Conservation (phyloP, 2,113 vertebrate genomes). For the Procapra przewalskii region DNA sequence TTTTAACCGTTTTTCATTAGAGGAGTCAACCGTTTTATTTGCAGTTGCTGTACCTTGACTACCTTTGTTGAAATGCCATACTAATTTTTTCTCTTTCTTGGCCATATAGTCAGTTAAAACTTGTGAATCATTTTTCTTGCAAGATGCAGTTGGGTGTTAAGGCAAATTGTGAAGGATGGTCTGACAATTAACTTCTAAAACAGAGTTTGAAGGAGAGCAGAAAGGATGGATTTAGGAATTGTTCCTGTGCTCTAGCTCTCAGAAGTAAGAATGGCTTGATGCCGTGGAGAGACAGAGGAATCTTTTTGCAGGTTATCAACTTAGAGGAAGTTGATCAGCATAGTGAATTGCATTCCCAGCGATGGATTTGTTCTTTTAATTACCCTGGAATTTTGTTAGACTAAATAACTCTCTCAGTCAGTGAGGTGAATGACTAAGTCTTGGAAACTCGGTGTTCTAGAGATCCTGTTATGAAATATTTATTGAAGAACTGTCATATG, state of each 20-base stretch:
- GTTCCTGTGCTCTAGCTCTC: background rate
- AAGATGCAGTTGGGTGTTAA: background rate
- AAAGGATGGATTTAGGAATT: background rate
- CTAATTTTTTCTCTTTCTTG: background rate
- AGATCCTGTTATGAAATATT: background rate
- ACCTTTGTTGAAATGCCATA: background rate
- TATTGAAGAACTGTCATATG: background rate
- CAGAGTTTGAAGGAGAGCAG: background rate
- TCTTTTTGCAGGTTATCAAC: background rate
- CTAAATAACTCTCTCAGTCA: background rate
- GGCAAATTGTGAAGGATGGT: background rate
- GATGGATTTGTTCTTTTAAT: background rate
- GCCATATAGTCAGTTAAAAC: background rate
- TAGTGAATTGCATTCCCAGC: background rate
- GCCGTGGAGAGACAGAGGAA: background rate
- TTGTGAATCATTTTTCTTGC: background rate
- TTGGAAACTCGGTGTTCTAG: background rate
- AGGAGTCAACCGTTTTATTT: background rate
- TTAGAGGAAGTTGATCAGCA: background rate
- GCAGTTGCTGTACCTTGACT: background rate
- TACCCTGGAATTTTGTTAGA: background rate
- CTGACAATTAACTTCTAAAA: background rate
- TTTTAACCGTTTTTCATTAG: background rate
- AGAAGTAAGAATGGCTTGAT: background rate
- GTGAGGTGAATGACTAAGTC: background rate